Evolutionary conservation across 2,797 vertebrate species (phyloP), one percentile per base, ranked within the genome.

Genomic region (Anableps anableps): DNA sequence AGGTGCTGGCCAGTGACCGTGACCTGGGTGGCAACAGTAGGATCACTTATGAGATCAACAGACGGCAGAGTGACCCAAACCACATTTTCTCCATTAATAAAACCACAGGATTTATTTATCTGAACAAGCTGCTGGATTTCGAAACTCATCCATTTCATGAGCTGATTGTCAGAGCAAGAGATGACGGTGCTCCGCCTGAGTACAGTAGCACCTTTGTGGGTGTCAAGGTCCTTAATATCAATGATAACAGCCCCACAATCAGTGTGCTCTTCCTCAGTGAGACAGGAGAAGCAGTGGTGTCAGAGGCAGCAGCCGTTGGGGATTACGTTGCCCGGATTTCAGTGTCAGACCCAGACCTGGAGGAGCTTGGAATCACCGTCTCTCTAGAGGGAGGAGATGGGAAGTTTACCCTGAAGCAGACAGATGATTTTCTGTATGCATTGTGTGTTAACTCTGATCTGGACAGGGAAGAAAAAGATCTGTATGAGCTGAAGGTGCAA

Each of bases 321-420:
- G 96, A 97, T 84, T 98, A 96, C 1, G 95, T 99, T 11, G 97
- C 98, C 77, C 94, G 97, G 62, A 94, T 98, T 43, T 97, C 97
- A 0, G 97, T 97, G 77, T 97, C 97, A 0, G 98, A 99, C 81
- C 95, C 96, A 0, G 98, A 99, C 79, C 89, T 94, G 41, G 80
- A 92, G 79, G 16, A 90, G 62, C 83, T 89, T 68, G 83, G 50
- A 81, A 77, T 95, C 82, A 6, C 81, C 41, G 91, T 96, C 55
- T 88, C 88, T 0, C 93, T 98, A 0, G 89, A 95, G 58, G 97
- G 96, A 21, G 96, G 91, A 0, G 94, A 97, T 1, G 95, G 94
- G 21, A 95, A 92, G 84, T 99, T 99, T 70, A 84, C 84, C 0
- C 90, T 98, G 85, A 95, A 90, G 55, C 83, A 95, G 4, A 95